Evolutionary conservation across 1,140 invertebrate species (phyloP), one percentile per base, ranked within the genome.

Genomic region (Myzus persicae): DNA sequence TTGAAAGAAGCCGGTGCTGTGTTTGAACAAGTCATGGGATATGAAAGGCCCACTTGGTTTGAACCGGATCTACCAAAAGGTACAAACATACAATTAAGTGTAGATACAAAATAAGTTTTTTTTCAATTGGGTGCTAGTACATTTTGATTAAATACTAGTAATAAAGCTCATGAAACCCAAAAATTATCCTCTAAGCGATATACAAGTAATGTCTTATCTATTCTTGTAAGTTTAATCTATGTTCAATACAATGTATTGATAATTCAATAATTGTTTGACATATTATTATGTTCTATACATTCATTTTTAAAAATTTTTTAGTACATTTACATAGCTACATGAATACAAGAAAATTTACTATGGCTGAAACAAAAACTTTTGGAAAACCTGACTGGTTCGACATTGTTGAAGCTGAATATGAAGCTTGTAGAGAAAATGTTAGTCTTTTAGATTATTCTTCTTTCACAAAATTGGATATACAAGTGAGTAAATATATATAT

Each of bases 11-110:
- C 97, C 59, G 99, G 99, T 1, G 99, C 98, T n/a, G 97, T 99
- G 24, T 99, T 99, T 96, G 98, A 98, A 20, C 99, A 99, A 95
- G 98, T 98, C 46, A 99, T 99, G 98, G 99, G 99, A 3, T 99
- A 99, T 95, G 99, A 99, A 95, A 96, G 99, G 94, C 98, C 99
- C 1, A 97, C 98, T 67, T 99, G 98, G 97, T 99, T 99, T 95
- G 97, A 98, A 94, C 95, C 95, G 46, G 82, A 84, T 26, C 44
- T 93, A 46, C 51, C 87, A 9, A 81, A 85, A 51, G 81, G 91
- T 93, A 85, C 31, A 81, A 6, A 76, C 31, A 76, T n/a, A 18
- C 59, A 18, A 4, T 67, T n/a, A 4, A n/a, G 11, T 67, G 20
- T 67, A n/a, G n/a, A n/a, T n/a, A 67, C 31, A n/a, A n/a, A 6